phyloP scores from a whole-genome alignment of 2,888 invertebrate genomes.

The Pheosia tremula region DNA sequence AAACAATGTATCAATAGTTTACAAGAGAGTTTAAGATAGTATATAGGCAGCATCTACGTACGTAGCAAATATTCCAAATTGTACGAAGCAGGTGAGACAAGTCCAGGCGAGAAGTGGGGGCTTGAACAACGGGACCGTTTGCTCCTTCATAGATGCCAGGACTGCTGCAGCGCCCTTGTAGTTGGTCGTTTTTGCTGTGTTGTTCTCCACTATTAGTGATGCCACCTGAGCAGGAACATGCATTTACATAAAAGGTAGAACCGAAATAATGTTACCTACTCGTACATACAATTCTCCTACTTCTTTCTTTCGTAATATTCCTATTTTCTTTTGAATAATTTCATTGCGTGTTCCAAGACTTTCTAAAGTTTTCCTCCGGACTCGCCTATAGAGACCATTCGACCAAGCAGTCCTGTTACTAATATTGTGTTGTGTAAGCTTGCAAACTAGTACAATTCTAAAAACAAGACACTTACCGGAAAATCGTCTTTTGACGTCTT shows the following conservation, averaged over 20 bases:
- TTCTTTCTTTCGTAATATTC: no score
- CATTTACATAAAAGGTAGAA: background rate
- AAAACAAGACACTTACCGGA: constrained; percentile 53
- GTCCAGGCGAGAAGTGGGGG: constrained; percentile 83
- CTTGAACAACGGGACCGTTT: constrained; percentile 83
- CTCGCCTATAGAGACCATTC: no score
- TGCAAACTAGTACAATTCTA: background rate
- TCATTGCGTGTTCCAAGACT: no score
- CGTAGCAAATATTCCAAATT: constrained; percentile 89
- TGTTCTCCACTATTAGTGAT: constrained; percentile 52
- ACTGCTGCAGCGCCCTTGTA: constrained; percentile 58
- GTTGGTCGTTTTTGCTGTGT: constrained; percentile 37
- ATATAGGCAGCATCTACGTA: constrained; percentile 55
- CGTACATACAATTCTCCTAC: no score
- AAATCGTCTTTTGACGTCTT: constrained; percentile 57
- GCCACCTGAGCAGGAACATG: constrained; percentile 52
- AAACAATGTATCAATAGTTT: no score
- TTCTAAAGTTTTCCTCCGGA: no score
- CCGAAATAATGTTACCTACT: no score
- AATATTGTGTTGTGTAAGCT: no score
- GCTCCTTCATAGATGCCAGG: constrained; percentile 79
- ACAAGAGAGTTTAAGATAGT: no score
- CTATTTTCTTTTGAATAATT: no score
- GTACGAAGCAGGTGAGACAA: constrained; percentile 83
- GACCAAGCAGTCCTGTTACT: no score